Base-by-base conservation (phyloP, 2,888 invertebrate species). In the Parelbella ahira region DNA sequence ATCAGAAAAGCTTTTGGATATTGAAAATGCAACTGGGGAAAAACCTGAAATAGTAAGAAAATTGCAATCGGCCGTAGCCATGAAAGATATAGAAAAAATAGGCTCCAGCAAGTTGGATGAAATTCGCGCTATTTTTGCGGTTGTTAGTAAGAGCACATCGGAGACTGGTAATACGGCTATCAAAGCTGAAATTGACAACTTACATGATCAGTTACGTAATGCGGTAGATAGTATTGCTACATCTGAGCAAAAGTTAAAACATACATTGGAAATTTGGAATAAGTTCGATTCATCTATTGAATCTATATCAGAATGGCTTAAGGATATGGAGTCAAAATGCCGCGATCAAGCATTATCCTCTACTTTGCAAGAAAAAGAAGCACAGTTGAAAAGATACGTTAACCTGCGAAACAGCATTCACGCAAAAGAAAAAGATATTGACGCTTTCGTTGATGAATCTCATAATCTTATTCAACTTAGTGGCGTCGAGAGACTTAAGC, bases 391-490 rank as follows among this genome's bases (percentile, higher is more conserved):
- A 49, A 88, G 89, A 37, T 93, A 93, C 55, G 91, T 93, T 56
- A 91, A 92, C 33, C 90, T 93, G 56, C 91, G 95, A 9, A 93
- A 95, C 48, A 89, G 91, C 33, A 93, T 98, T 32, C 83, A 93
- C 33, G 90, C 90, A 5, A 94, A 95, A 59, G 97, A 98, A 73
- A 91, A 92, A 56, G 93, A 93, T 65, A 92, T 98, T 24, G 97
- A 97, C 70, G 90, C 91, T 5, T 97, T 97, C 64, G 92, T 96
- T 10, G 97, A 98, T 71, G 93, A 92, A 60, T 94, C 96, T n/a
- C 96, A 97, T 66, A 91, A 92, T 5, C 83, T 98, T 37, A 89
- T 97, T 0, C 95, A 96, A 66, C 88, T 92, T 13, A 96, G 96
- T 60, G 94, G 94, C 0, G 94, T 94, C 0, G 95, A 96, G 56